Evolutionary conservation across 2,888 invertebrate species (phyloP).

Genomic region (Plagodis dolabraria): DNA sequence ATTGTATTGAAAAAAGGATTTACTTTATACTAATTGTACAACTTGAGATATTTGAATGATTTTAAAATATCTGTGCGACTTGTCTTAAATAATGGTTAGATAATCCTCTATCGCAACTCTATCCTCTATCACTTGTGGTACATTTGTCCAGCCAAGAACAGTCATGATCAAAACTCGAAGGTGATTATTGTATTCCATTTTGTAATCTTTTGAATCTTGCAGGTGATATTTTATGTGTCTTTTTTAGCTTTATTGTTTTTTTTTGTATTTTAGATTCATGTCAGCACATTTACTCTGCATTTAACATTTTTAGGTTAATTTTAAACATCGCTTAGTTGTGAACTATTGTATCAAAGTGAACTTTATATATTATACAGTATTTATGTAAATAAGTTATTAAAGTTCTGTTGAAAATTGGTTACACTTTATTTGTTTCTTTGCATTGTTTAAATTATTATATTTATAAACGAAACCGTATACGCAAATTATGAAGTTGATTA

Average conservation of each 20-base stretch:
- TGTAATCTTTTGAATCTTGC: conserved; percentile 11
- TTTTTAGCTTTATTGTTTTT: conserved; percentile 34
- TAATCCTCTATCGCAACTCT: no score
- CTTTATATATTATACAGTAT: conserved; percentile 49
- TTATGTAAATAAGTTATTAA: conserved; percentile 74
- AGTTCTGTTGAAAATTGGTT: conserved; percentile 60
- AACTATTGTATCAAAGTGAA: conserved; percentile 38
- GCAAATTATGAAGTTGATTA: no score
- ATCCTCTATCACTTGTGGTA: no score
- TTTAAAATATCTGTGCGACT: no score
- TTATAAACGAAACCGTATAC: no score
- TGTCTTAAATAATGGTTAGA: no score
- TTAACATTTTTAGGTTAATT: conserved; percentile 54
- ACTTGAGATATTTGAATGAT: no score
- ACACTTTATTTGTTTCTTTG: conserved; percentile 43
- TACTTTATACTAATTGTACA: no score
- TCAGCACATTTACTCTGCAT: conserved; percentile 69
- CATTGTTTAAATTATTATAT: no score
- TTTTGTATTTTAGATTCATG: conserved; percentile 48
- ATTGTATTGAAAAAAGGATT: no score
- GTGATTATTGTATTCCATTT: neutral
- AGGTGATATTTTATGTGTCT: conserved; percentile 19
- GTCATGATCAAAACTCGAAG: conserved; percentile 13
- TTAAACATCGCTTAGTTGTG: conserved; percentile 43
- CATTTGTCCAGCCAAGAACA: conserved; percentile 2